phyloP scores from a whole-genome alignment of 2,888 invertebrate genomes.

The Trachelus troglodyta region DNA sequence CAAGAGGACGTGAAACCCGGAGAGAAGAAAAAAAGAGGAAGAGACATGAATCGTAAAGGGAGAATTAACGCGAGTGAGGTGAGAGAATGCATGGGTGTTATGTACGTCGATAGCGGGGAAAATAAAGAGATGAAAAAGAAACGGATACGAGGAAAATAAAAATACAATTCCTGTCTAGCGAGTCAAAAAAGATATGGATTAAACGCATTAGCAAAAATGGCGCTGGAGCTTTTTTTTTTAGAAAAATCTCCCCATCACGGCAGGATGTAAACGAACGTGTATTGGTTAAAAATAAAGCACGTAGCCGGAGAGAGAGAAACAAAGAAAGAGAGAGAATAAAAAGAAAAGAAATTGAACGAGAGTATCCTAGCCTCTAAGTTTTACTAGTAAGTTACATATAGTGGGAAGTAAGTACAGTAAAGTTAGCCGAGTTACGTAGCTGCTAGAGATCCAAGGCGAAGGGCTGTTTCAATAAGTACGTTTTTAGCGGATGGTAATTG shows the following conservation, averaged over 20 bases:
- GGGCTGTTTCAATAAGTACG: conserved; percentile 59
- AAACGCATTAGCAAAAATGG: neutral
- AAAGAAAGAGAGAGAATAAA: conserved; percentile 6
- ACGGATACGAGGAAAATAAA: conserved; percentile 40
- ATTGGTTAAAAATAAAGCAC: neutral
- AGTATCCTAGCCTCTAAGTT: conserved; percentile 58
- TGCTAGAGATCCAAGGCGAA: conserved; percentile 58
- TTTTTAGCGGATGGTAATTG: conserved; percentile 29
- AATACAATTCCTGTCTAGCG: conserved; percentile 4
- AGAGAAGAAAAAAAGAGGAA: neutral
- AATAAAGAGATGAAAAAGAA: conserved; percentile 11
- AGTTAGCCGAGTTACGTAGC: conserved; percentile 62
- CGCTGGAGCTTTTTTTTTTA: neutral
- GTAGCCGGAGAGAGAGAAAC: neutral
- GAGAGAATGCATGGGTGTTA: conserved; percentile 1
- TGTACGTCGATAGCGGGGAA: conserved; percentile 5
- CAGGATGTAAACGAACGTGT: neutral
- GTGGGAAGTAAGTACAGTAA: conserved; percentile 30
- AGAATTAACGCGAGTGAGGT: conserved; percentile 11
- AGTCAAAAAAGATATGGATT: neutral
- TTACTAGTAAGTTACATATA: conserved; percentile 54
- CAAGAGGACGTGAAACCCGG: neutral
- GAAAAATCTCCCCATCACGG: neutral
- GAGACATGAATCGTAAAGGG: neutral
- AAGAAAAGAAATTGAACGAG: conserved; percentile 33